Conservation (phyloP, 2,113 vertebrate genomes). For the Phainopepla nitens region DNA sequence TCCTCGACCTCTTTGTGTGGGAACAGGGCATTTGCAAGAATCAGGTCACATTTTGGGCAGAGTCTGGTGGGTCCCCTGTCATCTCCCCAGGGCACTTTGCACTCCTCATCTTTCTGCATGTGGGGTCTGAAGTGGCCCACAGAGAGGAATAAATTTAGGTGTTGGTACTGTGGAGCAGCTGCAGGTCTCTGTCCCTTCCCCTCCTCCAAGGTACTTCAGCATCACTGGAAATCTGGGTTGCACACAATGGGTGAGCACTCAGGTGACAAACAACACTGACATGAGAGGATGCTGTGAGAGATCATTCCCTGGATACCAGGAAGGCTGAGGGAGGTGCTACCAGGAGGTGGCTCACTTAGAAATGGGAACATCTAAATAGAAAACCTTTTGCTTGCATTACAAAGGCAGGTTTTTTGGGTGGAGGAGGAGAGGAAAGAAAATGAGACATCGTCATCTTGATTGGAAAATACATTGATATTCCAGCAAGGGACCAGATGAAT, state of each 20-base stretch:
- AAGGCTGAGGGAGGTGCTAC: neutral
- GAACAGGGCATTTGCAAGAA: neutral
- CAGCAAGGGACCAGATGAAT: neutral
- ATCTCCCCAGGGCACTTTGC: neutral
- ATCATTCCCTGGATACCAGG: neutral
- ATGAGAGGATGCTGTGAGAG: neutral
- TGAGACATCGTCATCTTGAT: accelerated
- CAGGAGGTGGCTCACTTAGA: neutral
- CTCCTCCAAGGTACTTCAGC: neutral
- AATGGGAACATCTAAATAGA: neutral
- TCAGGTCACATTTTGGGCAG: neutral
- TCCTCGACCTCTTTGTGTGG: accelerated
- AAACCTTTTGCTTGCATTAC: neutral
- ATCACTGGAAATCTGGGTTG: neutral
- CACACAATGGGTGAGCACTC: accelerated
- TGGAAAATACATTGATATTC: neutral
- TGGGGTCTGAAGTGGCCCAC: neutral
- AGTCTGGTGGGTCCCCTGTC: neutral
- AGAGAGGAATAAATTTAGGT: neutral
- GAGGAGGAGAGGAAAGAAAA: neutral
- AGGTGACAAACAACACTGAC: neutral
- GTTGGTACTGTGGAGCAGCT: neutral
- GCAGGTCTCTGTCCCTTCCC: neutral
- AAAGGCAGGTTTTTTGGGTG: neutral
- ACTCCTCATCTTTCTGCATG: accelerated